Evolutionary conservation across 1,140 invertebrate species (phyloP), one percentile per base, ranked within the genome.

Genomic region (Drosophila triauraria): DNA sequence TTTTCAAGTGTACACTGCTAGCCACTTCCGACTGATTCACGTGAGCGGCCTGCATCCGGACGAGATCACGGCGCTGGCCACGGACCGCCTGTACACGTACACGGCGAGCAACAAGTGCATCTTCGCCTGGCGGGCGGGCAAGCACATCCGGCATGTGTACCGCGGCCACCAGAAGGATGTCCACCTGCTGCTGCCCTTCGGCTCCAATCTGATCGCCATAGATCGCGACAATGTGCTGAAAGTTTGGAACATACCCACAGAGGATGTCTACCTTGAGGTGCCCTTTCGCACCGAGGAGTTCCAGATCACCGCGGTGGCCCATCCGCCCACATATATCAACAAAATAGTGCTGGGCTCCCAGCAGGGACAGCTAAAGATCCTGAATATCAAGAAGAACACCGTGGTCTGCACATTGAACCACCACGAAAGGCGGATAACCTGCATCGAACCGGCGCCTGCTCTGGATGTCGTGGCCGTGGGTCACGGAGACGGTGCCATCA

Each of bases 321-420:
- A 99, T 94, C 98, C 98, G 3, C 95, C 94, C 48, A 98, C 98
- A 0, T 99, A 99, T 91, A 92, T 98, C 3, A 99, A 99, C 92
- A 99, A 99, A 94, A 95, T 99, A 51, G 92, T 99, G n/a, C 93
- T 99, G 51, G 98, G 97, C 13, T 98, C 97, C 80, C 94, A 96
- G 58, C 97, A 99, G 93, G 99, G 98, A 0, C 92, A 94, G 42
- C 75, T 99, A 65, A 97, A 99, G 82, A 93, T 99, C 50, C 98
- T 98, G 97, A 99, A 99, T 93, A 93, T 99, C 5, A 96, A 96
- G 60, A 95, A 95, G 77, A 94, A 95, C 57, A 97, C 96, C 88
- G 93, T 97, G 70, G 94, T 99, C 53, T 96, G 97, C 91, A 95
- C 95, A 1, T 98, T 99, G 91, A 93, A 94, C 72, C 97, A 97